Evolutionary conservation across 1,140 invertebrate species (phyloP), one percentile per base, ranked within the genome.

Genomic region (Delia radicum): DNA sequence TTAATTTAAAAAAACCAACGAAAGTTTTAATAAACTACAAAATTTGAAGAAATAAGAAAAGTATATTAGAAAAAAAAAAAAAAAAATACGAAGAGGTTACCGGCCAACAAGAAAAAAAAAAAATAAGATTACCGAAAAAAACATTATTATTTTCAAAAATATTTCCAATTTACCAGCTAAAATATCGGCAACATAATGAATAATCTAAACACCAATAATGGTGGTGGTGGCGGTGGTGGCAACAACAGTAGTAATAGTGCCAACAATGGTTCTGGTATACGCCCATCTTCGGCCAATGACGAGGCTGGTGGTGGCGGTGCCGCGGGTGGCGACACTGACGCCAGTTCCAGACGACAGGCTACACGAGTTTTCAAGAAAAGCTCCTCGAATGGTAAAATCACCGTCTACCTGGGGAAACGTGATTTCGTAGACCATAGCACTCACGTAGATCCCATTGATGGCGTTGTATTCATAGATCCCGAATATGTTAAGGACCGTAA

Each of bases 391-490:
- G 95, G 95, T 78, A 97, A 97, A 92, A 97, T 99, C 78, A 99
- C 97, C 74, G 95, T 98, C 42, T 99, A 99, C 87, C 90, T 99
- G 79, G 97, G 97, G 28, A 99, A 99, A 87, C 90, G 98, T 81
- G 98, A 99, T 87, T 99, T 99, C 88, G 95, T 99, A 75, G 97
- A 99, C 88, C 96, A 99, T 87, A 93, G 98, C 77, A 92, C 94
- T 76, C 94, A 97, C 87, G 96, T 98, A 74, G 98, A 99, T 89
- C 95, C 97, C 63, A 97, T 99, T 81, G 96, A 99, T 90, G 98
- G 98, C 10, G 98, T 99, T 28, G 97, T 99, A 1, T 89, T 99
- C 31, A 96, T 99, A 74, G 98, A 99, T 87, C 96, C 97, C 0
- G 98, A 99, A 79, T 99, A 99, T 87, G 92, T 99, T 8, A 98